Conservation (phyloP, 2,113 vertebrate genomes). For the Pygathrix nemaeus region DNA sequence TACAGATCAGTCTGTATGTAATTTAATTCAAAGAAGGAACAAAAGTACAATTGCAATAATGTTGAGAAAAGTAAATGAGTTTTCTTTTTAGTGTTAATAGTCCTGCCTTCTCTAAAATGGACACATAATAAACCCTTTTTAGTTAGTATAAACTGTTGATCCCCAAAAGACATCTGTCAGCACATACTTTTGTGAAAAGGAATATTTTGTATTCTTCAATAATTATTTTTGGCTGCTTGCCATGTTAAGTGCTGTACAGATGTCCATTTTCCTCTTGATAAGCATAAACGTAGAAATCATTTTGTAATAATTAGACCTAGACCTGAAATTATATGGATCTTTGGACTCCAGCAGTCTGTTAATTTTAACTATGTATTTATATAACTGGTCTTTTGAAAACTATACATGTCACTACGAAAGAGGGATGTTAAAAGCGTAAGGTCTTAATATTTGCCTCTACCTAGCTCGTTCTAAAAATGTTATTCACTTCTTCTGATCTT, state of each 20-base stretch:
- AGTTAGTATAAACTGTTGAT: not conserved
- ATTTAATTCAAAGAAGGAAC: slow-evolving; percentile 3
- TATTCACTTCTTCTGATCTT: not conserved
- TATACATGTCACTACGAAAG: not conserved
- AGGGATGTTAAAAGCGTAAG: not conserved
- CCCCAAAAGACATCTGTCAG: not conserved
- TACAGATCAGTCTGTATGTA: not conserved
- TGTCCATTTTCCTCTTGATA: not conserved
- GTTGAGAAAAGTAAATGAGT: not conserved
- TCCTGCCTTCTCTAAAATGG: not conserved
- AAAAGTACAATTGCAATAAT: not conserved
- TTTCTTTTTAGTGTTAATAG: slow-evolving; percentile 37
- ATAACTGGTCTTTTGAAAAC: not conserved
- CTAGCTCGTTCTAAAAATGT: not conserved
- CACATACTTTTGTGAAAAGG: not conserved
- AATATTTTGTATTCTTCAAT: not conserved
- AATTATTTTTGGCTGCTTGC: not conserved
- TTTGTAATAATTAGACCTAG: not conserved
- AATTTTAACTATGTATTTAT: not conserved
- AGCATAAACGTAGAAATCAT: not conserved
- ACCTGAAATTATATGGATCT: not conserved
- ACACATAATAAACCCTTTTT: not conserved
- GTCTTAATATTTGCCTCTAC: not conserved
- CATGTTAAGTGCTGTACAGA: not conserved
- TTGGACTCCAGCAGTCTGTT: not conserved